Percentiles rank a stretch among this genome's conserved stretches.
Conservation (phyloP, 2,888 invertebrate genomes). For the Elegia similella region DNA sequence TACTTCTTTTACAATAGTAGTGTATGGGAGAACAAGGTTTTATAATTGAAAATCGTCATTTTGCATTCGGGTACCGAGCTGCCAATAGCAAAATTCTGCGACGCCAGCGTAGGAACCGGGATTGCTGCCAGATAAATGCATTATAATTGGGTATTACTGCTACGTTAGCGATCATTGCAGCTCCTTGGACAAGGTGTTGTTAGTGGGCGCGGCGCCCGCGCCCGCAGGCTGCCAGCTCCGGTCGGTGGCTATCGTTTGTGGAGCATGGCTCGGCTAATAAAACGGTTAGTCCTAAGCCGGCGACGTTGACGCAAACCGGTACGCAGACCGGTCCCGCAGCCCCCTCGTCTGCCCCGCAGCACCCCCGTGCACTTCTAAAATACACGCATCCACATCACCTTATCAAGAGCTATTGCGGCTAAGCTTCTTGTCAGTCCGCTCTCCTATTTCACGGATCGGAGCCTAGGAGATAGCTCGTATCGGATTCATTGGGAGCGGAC, state of each 20-base stretch:
- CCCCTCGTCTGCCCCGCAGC: constrained; percentile 45
- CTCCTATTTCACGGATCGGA: constrained; percentile 66
- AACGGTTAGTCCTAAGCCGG: constrained; percentile 75
- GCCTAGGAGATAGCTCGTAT: constrained; percentile 54
- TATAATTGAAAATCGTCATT: constrained; percentile 25
- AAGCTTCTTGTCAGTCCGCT: constrained; percentile 63
- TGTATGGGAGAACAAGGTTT: constrained; percentile 37
- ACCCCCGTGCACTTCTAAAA: constrained; percentile 63
- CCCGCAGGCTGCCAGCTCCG: constrained; percentile 47
- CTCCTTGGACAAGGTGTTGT: constrained; percentile 34
- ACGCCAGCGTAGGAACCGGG: constrained; percentile 20
- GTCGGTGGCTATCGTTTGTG: constrained; percentile 66
- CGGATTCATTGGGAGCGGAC: constrained; percentile 55
- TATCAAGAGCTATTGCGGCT: constrained; percentile 68
- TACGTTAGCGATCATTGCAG: constrained; percentile 29
- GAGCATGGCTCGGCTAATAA: constrained; percentile 76
- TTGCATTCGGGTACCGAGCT: not conserved
- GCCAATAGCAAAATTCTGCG: not conserved
- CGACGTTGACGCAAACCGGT: constrained; percentile 75
- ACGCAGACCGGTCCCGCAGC: constrained; percentile 67
- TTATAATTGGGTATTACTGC: constrained; percentile 28
- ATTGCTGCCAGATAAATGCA: constrained; percentile 27
- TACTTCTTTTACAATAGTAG: constrained; percentile 44
- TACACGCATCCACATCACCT: constrained; percentile 74
- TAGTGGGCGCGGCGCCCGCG: constrained; percentile 40